These are phyloP conservation scores for Oreamnos americanus DNA, from an alignment of 2,113 vertebrate genomes.

Conservation along the genomic window DNA sequence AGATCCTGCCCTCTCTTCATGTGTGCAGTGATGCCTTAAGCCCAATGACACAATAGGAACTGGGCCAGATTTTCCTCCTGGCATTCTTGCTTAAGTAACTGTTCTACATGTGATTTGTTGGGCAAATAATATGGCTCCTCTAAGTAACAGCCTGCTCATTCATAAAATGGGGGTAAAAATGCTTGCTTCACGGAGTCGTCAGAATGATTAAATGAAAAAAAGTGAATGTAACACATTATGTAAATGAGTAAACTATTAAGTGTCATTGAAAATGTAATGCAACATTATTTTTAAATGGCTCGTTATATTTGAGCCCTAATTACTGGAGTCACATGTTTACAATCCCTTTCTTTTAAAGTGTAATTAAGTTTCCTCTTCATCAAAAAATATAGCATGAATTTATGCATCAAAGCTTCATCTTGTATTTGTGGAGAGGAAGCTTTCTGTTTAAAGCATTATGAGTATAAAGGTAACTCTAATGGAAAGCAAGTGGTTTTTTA, in stretches of 20 bases:
- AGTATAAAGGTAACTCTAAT: background rate
- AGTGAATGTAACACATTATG: background rate
- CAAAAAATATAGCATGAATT: conserved; percentile 20
- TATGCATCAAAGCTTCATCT: background rate
- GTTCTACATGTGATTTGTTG: background rate
- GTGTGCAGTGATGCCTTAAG: background rate
- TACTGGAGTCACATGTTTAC: conserved; percentile 5
- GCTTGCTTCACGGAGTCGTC: background rate
- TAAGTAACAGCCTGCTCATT: background rate
- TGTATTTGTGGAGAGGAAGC: background rate
- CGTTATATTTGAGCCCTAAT: background rate
- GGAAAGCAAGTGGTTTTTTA: background rate
- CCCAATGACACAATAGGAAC: background rate
- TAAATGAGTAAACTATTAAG: conserved; percentile 17
- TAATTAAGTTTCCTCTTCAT: conserved; percentile 19
- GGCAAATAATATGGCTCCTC: background rate
- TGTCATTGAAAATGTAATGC: conserved; percentile 23
- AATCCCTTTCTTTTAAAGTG: conserved; percentile 36
- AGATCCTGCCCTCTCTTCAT: background rate
- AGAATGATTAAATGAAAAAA: background rate
- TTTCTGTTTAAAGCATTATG: background rate
- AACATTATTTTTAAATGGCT: conserved; percentile 42
- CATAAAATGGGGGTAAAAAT: background rate
- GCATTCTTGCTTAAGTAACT: background rate
- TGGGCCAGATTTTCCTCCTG: background rate